These are phyloP conservation scores for Synaphobranchus kaupii DNA, from an alignment of 2,797 vertebrate genomes.

Conservation along the genomic window DNA sequence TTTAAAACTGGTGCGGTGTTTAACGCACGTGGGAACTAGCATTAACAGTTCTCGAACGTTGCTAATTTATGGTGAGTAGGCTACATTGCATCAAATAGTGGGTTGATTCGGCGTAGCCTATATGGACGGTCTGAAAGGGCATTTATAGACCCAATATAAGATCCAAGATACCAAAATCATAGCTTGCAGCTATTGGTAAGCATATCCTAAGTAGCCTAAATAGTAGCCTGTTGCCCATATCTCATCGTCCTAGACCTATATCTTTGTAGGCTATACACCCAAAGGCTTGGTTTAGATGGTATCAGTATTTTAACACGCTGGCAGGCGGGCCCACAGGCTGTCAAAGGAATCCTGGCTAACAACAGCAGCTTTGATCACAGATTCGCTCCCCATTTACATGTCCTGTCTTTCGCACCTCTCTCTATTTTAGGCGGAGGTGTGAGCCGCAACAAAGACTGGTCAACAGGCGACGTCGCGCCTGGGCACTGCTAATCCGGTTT, in stretches of 20 bases:
- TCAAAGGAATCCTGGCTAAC: background rate
- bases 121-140: too few relatives aligned
- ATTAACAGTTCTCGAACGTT: too few relatives aligned
- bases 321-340: background rate
- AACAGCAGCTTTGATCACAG: constrained; percentile 32
- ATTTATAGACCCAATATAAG: too few relatives aligned
- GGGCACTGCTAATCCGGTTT: constrained; percentile 61
- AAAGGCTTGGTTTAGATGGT: background rate
- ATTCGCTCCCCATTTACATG: constrained; percentile 1
- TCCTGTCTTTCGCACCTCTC: constrained; percentile 29
- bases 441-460: background rate
- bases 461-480: constrained; percentile 29
- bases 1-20: too few relatives aligned
- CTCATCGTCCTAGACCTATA: background rate
- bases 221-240: background rate
- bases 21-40: too few relatives aligned
- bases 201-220: background rate
- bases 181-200: too few relatives aligned
- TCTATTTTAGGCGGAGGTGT: constrained; percentile 34
- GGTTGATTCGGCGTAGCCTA: too few relatives aligned
- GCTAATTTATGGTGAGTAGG: too few relatives aligned
- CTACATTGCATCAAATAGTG: too few relatives aligned
- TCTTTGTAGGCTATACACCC: too few relatives aligned
- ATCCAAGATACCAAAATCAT: too few relatives aligned
- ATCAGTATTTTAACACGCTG: constrained; percentile 15